phyloP scores from a whole-genome alignment of 1,140 invertebrate species.

The Drosophila eugracilis region DNA sequence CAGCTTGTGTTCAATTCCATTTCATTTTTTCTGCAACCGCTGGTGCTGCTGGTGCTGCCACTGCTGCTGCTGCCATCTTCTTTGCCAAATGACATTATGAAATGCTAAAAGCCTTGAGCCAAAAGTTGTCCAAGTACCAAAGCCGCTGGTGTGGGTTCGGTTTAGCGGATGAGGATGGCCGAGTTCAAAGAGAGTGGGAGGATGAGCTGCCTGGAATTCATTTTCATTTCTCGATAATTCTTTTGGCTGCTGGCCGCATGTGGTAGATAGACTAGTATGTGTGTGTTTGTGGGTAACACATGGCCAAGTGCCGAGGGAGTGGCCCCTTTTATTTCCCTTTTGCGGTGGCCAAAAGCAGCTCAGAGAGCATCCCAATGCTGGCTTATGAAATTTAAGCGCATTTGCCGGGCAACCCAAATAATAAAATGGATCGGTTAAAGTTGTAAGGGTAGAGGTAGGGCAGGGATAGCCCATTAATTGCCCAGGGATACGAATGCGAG shows the following conservation, averaged over 20 bases:
- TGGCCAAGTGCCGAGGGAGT: conserved; percentile 41
- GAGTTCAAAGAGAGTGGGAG: conserved; percentile 10
- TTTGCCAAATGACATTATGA: conserved; percentile 55
- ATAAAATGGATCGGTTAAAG: conserved; percentile 21
- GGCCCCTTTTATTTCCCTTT: conserved; percentile 23
- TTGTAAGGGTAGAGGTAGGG: background rate
- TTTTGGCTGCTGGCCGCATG: conserved; percentile 43
- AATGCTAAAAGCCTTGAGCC: conserved; percentile 64
- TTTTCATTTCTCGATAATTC: conserved; percentile 82
- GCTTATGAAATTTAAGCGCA: conserved; percentile 71
- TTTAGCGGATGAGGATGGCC: conserved; percentile 16
- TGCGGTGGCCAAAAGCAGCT: conserved; percentile 43
- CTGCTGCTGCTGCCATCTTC: conserved; percentile 31
- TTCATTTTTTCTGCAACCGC: conserved; percentile 15
- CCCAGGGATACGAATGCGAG: conserved; percentile 16
- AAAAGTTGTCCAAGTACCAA: conserved; percentile 52
- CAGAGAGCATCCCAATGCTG: conserved; percentile 40
- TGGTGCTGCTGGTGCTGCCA: background rate
- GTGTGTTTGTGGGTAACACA: conserved; percentile 31
- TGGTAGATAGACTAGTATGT: conserved; percentile 23
- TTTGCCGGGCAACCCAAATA: conserved; percentile 13
- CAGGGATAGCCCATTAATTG: conserved; percentile 30
- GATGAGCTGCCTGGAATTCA: conserved; percentile 79
- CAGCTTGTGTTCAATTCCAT: conserved; percentile 35
- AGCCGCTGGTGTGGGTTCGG: conserved; percentile 23